Conservation (phyloP, 2,113 vertebrate species). For the Aptenodytes patagonicus region DNA sequence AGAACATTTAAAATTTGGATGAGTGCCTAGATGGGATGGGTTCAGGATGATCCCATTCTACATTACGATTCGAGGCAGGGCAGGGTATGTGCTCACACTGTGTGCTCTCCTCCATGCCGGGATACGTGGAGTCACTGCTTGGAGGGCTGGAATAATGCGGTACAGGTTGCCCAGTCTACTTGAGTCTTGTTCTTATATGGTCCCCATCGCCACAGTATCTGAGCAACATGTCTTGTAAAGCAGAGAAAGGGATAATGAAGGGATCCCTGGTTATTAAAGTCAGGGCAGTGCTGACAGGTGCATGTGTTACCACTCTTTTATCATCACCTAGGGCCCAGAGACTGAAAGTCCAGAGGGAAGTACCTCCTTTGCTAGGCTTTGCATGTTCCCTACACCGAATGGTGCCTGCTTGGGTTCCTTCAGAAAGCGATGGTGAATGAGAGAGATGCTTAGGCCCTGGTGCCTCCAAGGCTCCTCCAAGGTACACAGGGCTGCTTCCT, state of each 20-base stretch:
- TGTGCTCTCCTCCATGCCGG: fast-evolving
- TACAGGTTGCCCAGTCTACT: background rate
- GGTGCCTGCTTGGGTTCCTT: background rate
- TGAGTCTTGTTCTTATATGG: background rate
- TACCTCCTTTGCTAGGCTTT: background rate
- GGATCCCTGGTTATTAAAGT: background rate
- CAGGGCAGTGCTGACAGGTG: background rate
- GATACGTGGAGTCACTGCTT: background rate
- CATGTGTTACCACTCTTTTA: background rate
- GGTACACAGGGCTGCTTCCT: background rate
- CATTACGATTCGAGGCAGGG: background rate
- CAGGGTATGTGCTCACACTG: background rate
- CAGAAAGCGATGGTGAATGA: background rate
- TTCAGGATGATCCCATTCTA: slow-evolving; percentile 43
- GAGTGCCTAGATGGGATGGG: slow-evolving; percentile 17
- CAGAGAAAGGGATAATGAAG: background rate
- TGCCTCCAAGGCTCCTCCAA: background rate
- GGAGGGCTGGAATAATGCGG: background rate
- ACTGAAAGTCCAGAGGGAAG: background rate
- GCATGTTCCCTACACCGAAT: background rate
- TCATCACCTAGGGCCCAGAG: background rate
- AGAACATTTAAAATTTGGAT: slow-evolving; percentile 22
- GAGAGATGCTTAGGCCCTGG: background rate
- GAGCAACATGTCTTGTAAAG: background rate
- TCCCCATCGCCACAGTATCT: background rate